Conservation (phyloP, 2,797 vertebrate species). For the Microcaecilia unicolor region DNA sequence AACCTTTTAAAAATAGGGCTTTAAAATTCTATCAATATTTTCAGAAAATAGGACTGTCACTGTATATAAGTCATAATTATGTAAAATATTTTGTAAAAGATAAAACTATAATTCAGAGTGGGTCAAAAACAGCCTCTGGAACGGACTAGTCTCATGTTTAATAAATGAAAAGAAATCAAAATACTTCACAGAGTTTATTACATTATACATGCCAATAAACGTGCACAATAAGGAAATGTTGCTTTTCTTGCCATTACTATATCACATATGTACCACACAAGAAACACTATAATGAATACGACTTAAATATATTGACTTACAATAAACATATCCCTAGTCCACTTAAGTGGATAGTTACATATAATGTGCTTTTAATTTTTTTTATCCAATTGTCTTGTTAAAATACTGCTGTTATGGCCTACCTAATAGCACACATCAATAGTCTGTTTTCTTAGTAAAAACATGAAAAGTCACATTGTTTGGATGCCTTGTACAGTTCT, state of each 20-base stretch:
- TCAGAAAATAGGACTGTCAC: too few species aligned
- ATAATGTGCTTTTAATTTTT: slow-evolving; percentile 72
- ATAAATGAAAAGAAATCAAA: slow-evolving; percentile 50
- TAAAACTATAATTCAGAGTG: too few species aligned
- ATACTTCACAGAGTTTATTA: slow-evolving; percentile 86
- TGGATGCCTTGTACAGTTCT: slow-evolving; percentile 53
- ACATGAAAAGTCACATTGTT: slow-evolving; percentile 65
- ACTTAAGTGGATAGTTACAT: slow-evolving; percentile 57
- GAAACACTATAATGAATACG: slow-evolving; percentile 55
- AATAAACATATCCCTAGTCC: slow-evolving; percentile 56
- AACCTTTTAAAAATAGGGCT: too few species aligned
- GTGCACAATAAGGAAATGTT: slow-evolving; percentile 85
- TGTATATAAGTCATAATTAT: too few species aligned
- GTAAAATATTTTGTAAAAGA: too few species aligned
- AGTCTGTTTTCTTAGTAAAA: slow-evolving; percentile 58
- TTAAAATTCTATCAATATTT: too few species aligned
- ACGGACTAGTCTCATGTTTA: too few species aligned
- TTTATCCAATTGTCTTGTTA: slow-evolving; percentile 38
- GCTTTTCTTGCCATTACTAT: slow-evolving; percentile 66
- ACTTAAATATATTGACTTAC: slow-evolving; percentile 53
- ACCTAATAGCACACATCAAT: slow-evolving; percentile 57
- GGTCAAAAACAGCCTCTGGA: too few species aligned
- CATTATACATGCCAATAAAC: slow-evolving; percentile 92
- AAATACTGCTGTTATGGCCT: slow-evolving; percentile 55
- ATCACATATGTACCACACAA: slow-evolving; percentile 75